phyloP scores from a whole-genome alignment of 2,113 vertebrate genomes.

The Lophotis ruficrista region DNA sequence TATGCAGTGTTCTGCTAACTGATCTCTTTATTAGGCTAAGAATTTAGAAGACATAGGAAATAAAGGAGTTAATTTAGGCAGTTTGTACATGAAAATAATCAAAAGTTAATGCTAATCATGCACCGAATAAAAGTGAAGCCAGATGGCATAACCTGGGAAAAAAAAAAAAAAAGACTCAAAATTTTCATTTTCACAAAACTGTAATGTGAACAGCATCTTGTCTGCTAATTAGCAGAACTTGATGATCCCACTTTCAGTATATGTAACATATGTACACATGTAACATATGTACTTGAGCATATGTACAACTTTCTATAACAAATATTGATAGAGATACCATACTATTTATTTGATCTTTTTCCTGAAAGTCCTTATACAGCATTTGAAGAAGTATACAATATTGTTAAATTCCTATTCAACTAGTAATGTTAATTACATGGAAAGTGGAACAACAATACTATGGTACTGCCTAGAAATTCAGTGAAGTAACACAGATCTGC shows the following conservation, averaged over 20 bases:
- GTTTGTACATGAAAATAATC: conserved; percentile 53
- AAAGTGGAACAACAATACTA: not conserved
- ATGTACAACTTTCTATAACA: conserved; percentile 16
- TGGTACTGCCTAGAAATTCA: not conserved
- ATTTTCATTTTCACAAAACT: conserved; percentile 62
- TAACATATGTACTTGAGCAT: conserved; percentile 14
- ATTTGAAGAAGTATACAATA: not conserved
- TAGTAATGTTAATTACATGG: not conserved
- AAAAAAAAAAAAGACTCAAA: conserved; percentile 59
- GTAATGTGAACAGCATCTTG: conserved; percentile 62
- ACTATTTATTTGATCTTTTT: conserved; percentile 10
- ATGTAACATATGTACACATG: conserved; percentile 1
- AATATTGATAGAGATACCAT: conserved; percentile 41
- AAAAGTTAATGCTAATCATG: conserved; percentile 60
- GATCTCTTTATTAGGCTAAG: conserved; percentile 17
- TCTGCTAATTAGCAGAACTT: conserved; percentile 59
- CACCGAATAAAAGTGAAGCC: conserved; percentile 64
- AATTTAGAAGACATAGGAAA: conserved; percentile 32
- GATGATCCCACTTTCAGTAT: conserved; percentile 35
- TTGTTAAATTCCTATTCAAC: not conserved
- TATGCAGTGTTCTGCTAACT: not conserved
- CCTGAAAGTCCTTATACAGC: not conserved
- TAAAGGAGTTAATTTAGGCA: conserved; percentile 57
- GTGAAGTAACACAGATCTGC: not conserved
- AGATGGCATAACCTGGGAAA: conserved; percentile 74